These are phyloP conservation scores for Drosophila ficusphila DNA, from an alignment of 1,140 invertebrate genomes.

Conservation along the genomic window DNA sequence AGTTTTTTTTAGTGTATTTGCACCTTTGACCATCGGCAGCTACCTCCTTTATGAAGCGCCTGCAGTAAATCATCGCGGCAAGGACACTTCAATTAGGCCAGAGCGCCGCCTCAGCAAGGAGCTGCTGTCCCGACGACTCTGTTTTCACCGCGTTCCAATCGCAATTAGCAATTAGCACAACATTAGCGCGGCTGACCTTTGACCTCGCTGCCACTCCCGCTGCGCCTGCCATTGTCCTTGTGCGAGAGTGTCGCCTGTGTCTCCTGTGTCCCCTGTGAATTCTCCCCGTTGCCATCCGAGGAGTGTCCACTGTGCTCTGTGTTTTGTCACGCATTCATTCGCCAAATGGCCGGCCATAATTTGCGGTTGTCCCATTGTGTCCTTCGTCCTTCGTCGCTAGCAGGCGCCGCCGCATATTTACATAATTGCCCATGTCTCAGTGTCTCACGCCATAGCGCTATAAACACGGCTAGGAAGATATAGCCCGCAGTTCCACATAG, in stretches of 20 bases:
- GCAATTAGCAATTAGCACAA: slow-evolving; percentile 81
- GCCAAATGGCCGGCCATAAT: slow-evolving; percentile 74
- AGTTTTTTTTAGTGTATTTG: not conserved
- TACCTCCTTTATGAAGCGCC: slow-evolving; percentile 14
- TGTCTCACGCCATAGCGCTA: slow-evolving; percentile 22
- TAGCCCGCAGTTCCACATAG: slow-evolving; percentile 6
- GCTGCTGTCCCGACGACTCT: slow-evolving; percentile 32
- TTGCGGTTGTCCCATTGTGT: slow-evolving; percentile 72
- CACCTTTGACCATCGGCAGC: slow-evolving; percentile 18
- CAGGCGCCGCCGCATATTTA: slow-evolving; percentile 76
- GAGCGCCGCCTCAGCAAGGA: slow-evolving; percentile 60
- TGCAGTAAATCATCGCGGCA: slow-evolving; percentile 45
- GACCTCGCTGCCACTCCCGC: slow-evolving; percentile 75
- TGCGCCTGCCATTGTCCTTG: slow-evolving; percentile 63
- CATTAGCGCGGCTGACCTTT: slow-evolving; percentile 78
- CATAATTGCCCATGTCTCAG: slow-evolving; percentile 77
- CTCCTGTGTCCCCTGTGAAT: slow-evolving; percentile 7
- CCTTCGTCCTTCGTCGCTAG: slow-evolving; percentile 31
- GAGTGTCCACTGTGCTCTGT: slow-evolving; percentile 37
- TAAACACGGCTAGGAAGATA: slow-evolving; percentile 14
- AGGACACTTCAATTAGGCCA: slow-evolving; percentile 73
- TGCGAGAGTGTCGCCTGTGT: slow-evolving; percentile 26
- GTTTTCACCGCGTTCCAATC: slow-evolving; percentile 54
- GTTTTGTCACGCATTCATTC: slow-evolving; percentile 76
- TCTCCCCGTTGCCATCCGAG: slow-evolving; percentile 2